Evolutionary conservation across 92 coral and sea anemone species (phyloP).

Genomic region (Actinernus sp.): DNA sequence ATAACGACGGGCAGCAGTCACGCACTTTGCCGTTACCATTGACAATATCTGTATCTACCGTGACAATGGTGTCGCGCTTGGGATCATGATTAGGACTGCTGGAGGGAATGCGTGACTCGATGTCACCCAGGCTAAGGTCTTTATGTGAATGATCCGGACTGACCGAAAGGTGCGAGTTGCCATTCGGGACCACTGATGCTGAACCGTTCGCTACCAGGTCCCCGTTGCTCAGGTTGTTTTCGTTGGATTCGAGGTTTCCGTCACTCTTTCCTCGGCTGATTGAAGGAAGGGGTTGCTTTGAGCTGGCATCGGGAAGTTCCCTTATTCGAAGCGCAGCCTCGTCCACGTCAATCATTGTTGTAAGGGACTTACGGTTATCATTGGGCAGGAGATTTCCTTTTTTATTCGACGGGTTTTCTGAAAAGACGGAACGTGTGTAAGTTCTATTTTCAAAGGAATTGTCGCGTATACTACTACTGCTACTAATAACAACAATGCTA

Average conservation of each 20-base stretch:
- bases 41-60: conserved; percentile 80
- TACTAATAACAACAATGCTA: no score
- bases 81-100: conserved; percentile 80
- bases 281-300: conserved; percentile 51
- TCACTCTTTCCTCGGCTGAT: conserved; percentile 61
- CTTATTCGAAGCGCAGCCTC: conserved; percentile 80
- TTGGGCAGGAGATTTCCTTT: conserved; percentile 49
- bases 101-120: conserved; percentile 90
- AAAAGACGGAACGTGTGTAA: no score
- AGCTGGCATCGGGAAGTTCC: conserved; percentile 63
- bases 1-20: conserved; percentile 91
- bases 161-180: conserved; percentile 94
- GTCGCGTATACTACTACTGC: no score
- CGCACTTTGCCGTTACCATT: conserved; percentile 60
- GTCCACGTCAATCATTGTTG: conserved; percentile 82
- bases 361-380: conserved; percentile 75
- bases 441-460: no score
- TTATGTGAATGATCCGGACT: conserved; percentile 83
- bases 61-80: conserved; percentile 93
- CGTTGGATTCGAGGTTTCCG: conserved; percentile 70
- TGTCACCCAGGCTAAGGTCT: conserved; percentile 90
- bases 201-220: conserved; percentile 91
- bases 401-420: no score
- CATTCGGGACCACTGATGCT: conserved; percentile 89
- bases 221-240: conserved; percentile 83